phyloP scores from a whole-genome alignment of 2,888 invertebrate species.

The Ichneumoninae sp. region DNA sequence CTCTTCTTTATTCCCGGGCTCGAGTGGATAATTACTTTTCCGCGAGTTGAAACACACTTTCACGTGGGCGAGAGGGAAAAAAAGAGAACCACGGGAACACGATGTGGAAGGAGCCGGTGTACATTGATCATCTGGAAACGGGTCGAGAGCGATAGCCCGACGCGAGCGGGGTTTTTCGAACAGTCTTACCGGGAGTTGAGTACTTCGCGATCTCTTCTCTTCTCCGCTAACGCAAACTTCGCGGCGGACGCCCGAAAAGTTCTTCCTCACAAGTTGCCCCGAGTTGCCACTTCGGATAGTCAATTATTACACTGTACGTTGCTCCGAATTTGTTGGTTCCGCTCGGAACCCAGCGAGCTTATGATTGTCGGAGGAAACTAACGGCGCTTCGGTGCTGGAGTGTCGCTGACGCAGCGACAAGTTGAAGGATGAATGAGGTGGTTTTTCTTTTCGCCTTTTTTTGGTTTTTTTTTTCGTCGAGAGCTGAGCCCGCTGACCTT shows the following conservation, averaged over 20 bases:
- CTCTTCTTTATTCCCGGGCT: conserved; percentile 30
- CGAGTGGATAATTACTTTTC: conserved; percentile 64
- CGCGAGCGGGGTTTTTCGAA: conserved; percentile 16
- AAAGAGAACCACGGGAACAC: not conserved
- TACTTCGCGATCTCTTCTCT: conserved; percentile 31
- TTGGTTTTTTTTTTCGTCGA: not conserved
- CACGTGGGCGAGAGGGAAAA: not conserved
- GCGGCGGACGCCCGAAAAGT: not conserved
- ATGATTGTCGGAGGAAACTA: conserved; percentile 24
- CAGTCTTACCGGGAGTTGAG: conserved; percentile 20
- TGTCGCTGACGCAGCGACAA: conserved; percentile 15
- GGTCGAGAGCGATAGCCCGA: conserved; percentile 8
- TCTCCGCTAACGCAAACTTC: not conserved
- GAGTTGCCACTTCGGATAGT: not conserved
- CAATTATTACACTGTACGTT: conserved; percentile 10
- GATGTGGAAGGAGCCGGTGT: not conserved
- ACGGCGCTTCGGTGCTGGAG: not conserved
- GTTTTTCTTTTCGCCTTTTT: not conserved
- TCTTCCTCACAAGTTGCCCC: conserved; percentile 5
- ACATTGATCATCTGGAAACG: conserved; percentile 48
- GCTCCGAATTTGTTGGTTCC: conserved; percentile 22
- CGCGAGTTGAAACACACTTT: conserved; percentile 13
- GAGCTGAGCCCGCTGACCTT: conserved; percentile 1
- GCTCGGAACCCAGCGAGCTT: conserved; percentile 1
- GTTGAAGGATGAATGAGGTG: conserved; percentile 25